Percentiles rank a stretch among this genome's conserved stretches.
Evolutionary conservation across 2,888 invertebrate genomes (phyloP).

Genomic region (Schizotus pectinicornis): DNA sequence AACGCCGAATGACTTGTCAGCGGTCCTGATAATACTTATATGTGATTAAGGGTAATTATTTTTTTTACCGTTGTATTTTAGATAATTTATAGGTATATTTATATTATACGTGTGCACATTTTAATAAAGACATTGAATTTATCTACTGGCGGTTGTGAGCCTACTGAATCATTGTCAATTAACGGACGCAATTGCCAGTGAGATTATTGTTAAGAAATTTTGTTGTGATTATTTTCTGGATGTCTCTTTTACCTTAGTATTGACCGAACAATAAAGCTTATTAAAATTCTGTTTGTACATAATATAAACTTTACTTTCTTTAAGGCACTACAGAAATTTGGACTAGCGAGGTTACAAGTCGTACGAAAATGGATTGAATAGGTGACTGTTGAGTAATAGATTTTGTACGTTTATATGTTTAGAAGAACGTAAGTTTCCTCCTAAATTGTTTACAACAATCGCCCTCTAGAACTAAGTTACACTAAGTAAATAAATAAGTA

Average conservation of each 20-base stretch:
- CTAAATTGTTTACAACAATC: constrained; percentile 22
- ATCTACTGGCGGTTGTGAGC: constrained; percentile 14
- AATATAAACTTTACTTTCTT: constrained; percentile 13
- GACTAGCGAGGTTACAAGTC: neutral
- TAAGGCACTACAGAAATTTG: neutral
- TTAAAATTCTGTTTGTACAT: constrained; percentile 15
- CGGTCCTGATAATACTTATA: constrained; percentile 18
- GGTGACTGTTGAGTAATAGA: constrained; percentile 26
- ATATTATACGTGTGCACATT: constrained; percentile 40
- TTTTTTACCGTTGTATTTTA: constrained; percentile 46
- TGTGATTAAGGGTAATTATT: constrained; percentile 47
- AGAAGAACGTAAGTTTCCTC: constrained; percentile 22
- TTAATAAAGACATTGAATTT: constrained; percentile 20
- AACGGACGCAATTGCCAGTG: constrained; percentile 19
- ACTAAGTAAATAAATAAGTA: constrained; percentile 18
- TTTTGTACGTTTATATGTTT: constrained; percentile 44
- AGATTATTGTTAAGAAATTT: constrained; percentile 20
- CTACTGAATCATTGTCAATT: constrained; percentile 20
- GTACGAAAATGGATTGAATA: neutral
- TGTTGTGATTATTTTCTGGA: constrained; percentile 22
- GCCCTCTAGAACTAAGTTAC: constrained; percentile 21
- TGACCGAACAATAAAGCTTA: constrained; percentile 13
- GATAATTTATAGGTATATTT: constrained; percentile 46
- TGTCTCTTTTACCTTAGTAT: constrained; percentile 10
- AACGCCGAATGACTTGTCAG: constrained; percentile 18